phyloP scores from a whole-genome alignment of 2,797 vertebrate genomes.

The Poecilia gillii region DNA sequence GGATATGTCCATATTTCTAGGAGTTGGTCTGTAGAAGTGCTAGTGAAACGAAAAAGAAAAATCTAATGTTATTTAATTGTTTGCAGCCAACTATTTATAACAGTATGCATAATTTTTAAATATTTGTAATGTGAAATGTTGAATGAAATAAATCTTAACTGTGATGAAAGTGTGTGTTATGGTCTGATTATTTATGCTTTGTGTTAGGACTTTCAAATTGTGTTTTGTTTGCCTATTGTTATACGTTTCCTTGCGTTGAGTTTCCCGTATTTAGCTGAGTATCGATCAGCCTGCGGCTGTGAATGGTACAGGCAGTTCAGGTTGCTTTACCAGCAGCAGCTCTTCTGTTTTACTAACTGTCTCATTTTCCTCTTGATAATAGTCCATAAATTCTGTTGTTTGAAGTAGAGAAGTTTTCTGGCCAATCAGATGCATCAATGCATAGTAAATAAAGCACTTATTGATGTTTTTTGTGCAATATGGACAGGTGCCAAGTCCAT shows the following conservation, averaged over 20 bases:
- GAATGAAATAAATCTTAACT: constrained; percentile 99
- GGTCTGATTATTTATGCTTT: constrained; percentile 41
- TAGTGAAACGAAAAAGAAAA: constrained; percentile 98
- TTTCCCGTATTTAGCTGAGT: background rate
- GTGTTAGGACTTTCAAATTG: background rate
- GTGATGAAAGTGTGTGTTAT: constrained; percentile 76
- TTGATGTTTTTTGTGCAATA: background rate
- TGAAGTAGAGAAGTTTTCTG: background rate
- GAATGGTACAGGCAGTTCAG: background rate
- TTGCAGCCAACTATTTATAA: constrained; percentile 99
- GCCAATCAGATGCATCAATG: background rate
- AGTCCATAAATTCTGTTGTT: background rate
- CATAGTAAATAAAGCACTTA: background rate
- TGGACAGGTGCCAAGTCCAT: background rate
- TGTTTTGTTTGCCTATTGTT: background rate
- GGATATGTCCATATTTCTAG: constrained; percentile 99
- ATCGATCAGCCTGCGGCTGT: background rate
- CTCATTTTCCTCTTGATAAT: background rate
- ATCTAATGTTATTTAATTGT: constrained; percentile 99
- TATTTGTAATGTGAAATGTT: constrained; percentile 99
- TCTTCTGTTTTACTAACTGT: background rate
- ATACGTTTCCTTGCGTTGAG: background rate
- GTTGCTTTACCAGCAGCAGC: background rate
- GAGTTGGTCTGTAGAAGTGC: constrained; percentile 99
- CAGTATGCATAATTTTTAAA: constrained; percentile 99